phyloP scores from a whole-genome alignment of 2,888 invertebrate species.

The Liodrosophila aerea region DNA sequence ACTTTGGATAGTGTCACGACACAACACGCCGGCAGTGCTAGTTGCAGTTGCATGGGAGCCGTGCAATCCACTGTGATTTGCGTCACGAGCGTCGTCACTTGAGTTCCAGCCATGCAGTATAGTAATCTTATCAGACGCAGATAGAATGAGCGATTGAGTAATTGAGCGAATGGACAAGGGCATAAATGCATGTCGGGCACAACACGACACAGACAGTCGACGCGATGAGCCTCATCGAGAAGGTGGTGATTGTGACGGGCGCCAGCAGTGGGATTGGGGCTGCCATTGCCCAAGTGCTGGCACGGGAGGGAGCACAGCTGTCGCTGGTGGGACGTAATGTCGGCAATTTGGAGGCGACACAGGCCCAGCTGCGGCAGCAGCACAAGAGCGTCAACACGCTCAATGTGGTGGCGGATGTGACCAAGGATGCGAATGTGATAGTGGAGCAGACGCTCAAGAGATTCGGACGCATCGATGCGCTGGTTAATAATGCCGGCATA shows the following conservation, averaged over 20 bases:
- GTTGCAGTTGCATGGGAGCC: no score
- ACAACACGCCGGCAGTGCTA: no score
- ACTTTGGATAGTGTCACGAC: no score
- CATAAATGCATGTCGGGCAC: constrained; percentile 32
- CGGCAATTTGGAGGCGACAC: constrained; percentile 86
- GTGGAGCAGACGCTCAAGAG: constrained; percentile 87
- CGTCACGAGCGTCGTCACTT: no score
- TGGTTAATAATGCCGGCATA: constrained; percentile 94
- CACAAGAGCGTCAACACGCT: constrained; percentile 63
- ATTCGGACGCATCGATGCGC: constrained; percentile 87
- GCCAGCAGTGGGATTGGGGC: constrained; percentile 90
- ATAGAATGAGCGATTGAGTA: background rate
- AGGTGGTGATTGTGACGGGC: constrained; percentile 86
- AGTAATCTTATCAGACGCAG: constrained; percentile 43
- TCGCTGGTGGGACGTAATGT: constrained; percentile 88
- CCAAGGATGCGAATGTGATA: constrained; percentile 86
- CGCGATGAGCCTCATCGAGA: constrained; percentile 74
- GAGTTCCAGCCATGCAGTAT: constrained; percentile 14
- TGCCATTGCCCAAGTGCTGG: constrained; percentile 87
- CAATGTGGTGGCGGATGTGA: constrained; percentile 85
- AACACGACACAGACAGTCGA: constrained; percentile 28
- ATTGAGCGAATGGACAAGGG: background rate
- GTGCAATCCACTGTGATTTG: no score
- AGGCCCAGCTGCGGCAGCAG: constrained; percentile 78
- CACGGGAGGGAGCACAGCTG: constrained; percentile 85